Conservation (phyloP, 2,888 invertebrate genomes). For the Hydroisotoma schaefferi region DNA sequence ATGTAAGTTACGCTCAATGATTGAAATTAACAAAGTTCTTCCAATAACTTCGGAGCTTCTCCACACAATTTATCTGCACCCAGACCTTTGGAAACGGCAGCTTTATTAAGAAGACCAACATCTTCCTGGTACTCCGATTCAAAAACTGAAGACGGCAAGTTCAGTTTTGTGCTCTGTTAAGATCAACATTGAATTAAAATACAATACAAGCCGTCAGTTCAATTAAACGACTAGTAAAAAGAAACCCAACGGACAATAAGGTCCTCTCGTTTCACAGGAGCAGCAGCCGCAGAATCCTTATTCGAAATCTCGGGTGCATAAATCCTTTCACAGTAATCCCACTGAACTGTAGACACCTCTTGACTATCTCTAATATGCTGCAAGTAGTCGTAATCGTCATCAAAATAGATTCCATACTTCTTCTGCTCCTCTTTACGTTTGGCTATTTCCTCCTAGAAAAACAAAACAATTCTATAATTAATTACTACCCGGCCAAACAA, state of each 20-base stretch:
- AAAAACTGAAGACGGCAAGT: constrained; percentile 82
- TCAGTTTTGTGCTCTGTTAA: constrained; percentile 52
- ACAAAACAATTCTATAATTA: background rate
- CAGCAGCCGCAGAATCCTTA: background rate
- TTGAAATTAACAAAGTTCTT: background rate
- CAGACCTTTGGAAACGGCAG: constrained; percentile 65
- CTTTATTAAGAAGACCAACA: constrained; percentile 77
- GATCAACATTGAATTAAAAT: background rate
- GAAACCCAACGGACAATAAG: constrained; percentile 16
- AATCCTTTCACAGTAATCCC: constrained; percentile 48
- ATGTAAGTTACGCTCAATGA: background rate
- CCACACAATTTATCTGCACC: background rate
- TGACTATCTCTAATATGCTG: constrained; percentile 73
- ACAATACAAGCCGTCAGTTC: too few species aligned
- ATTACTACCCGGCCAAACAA: background rate
- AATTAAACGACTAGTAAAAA: background rate
- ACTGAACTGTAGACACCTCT: constrained; percentile 49
- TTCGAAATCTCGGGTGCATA: constrained; percentile 25
- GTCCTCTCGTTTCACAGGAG: constrained; percentile 16
- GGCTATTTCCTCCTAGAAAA: constrained; percentile 51
- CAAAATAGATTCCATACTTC: constrained; percentile 87
- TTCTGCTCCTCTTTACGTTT: constrained; percentile 67
- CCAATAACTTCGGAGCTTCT: background rate
- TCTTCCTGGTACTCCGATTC: constrained; percentile 81
- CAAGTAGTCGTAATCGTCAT: constrained; percentile 92